Base-by-base conservation (phyloP, 2,888 invertebrate genomes). In the Leucophora obtusa region DNA sequence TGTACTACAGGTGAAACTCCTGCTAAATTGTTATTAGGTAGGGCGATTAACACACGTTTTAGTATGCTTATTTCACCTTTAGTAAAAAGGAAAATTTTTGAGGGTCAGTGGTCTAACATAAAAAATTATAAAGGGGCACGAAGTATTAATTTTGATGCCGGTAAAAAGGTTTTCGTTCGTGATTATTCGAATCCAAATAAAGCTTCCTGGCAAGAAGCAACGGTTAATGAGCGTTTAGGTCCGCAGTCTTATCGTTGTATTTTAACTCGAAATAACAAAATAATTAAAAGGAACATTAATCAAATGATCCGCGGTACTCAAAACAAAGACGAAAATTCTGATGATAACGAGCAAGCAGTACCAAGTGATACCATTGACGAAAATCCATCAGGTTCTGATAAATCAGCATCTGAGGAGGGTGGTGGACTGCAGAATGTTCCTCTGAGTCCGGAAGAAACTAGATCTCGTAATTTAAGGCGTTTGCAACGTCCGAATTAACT, bases 141-240 rank as follows among this genome's bases (percentile, higher is more conserved):
- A n/a, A n/a, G n/a, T n/a, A n/a, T n/a, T n/a, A n/a, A n/a, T n/a
- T n/a, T n/a, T n/a, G n/a, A n/a, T n/a, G 43, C 21, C 17, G 66
- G 51, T 51, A 24, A 33, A 43, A 79, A 63, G 54, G 73, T 73
- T 50, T 73, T 50, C 58, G 63, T 73, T 8, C 56, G 73, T 0
- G 73, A 74, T 15, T 79, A 79, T 58, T 68, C 62, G 7, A 65
- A 79, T 51, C 79, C 78, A 11, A 66, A 78, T 47, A 69, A 73
- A 59, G 54, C 53, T 18, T 11, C 53, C 14, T 79, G 79, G 79
- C 56, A 68, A 63, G 50, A 69, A 28, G 78, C 72, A 14, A 68
- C 68, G 9, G 68, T 68, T n/a, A 35, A 72, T 54, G 53, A 72
- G 35, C 62, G 68, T 47, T 50, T 68, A 43, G 78, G 78, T 56